These are phyloP conservation scores for Ceyx melanurus DNA, from an alignment of 2,113 vertebrate species.

Conservation along the genomic window DNA sequence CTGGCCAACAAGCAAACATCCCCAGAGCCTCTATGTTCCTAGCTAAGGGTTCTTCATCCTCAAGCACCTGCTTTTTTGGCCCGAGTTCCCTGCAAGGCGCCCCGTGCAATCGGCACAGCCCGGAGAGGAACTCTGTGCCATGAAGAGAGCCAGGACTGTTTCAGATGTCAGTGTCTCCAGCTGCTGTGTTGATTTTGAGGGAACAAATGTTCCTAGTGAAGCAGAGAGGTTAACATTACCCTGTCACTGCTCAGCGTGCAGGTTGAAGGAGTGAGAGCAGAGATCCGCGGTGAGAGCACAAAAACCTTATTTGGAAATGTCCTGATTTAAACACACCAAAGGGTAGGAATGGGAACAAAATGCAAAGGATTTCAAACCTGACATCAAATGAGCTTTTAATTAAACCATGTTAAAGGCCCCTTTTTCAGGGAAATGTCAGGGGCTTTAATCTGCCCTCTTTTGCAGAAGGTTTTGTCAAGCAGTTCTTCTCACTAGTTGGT, in stretches of 20 bases:
- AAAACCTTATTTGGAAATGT: conserved; percentile 9
- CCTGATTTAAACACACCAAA: not conserved
- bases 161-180: not conserved
- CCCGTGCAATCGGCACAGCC: not conserved
- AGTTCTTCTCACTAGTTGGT: not conserved
- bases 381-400: not conserved
- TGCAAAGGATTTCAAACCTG: not conserved
- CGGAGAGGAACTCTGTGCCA: not conserved
- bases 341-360: not conserved
- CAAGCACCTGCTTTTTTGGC: not conserved
- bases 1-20: not conserved
- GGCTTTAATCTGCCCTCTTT: not conserved
- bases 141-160: not conserved
- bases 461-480: not conserved
- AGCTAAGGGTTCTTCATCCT: not conserved
- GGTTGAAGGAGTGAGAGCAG: not conserved
- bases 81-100: not conserved
- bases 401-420: not conserved
- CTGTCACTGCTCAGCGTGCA: not conserved
- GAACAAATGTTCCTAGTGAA: not conserved
- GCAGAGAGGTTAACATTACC: conserved; percentile 33
- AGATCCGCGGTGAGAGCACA: not conserved
- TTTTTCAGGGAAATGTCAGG: no score
- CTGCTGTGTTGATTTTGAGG: conserved; percentile 12
- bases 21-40: fast-evolving